phyloP scores from a whole-genome alignment of 2,888 invertebrate genomes.

The Ctenicera cuprea region DNA sequence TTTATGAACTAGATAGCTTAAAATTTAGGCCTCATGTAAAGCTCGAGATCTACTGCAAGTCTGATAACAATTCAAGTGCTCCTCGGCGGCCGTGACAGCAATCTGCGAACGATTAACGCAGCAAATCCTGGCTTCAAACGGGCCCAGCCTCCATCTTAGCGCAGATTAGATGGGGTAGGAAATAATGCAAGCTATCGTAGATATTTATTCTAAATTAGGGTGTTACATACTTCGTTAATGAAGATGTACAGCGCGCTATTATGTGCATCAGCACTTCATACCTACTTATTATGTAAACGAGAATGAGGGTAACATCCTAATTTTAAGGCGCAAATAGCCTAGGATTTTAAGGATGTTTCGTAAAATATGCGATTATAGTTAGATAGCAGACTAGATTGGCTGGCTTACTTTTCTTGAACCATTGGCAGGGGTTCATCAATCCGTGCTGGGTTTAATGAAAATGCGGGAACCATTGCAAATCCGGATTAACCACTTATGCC shows the following conservation, averaged over 20 bases:
- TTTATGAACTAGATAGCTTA: slow-evolving; percentile 42
- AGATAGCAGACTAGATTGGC: not conserved
- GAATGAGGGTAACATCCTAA: slow-evolving; percentile 26
- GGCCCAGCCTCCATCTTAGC: slow-evolving; percentile 64
- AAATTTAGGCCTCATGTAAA: slow-evolving; percentile 40
- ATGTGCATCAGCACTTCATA: slow-evolving; percentile 15
- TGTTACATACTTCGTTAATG: slow-evolving; percentile 67
- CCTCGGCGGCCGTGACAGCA: slow-evolving; percentile 63
- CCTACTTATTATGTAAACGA: slow-evolving; percentile 34
- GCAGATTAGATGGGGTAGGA: slow-evolving; percentile 65
- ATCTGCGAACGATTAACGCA: slow-evolving; percentile 66
- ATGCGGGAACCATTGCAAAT: slow-evolving; percentile 21
- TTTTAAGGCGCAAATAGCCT: slow-evolving; percentile 20
- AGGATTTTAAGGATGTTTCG: slow-evolving; percentile 15
- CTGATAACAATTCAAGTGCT: slow-evolving; percentile 60
- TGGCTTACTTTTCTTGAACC: slow-evolving; percentile 10
- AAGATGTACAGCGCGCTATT: slow-evolving; percentile 54
- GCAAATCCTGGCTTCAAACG: slow-evolving; percentile 65
- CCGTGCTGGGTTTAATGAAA: slow-evolving; percentile 21
- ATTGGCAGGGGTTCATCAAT: slow-evolving; percentile 12
- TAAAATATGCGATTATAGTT: slow-evolving; percentile 17
- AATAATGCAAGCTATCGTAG: slow-evolving; percentile 67
- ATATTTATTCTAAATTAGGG: slow-evolving; percentile 67
- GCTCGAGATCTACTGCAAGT: slow-evolving; percentile 43
- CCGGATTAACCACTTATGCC: slow-evolving; percentile 32